Conservation (phyloP, 2,113 vertebrate genomes). For the Gulo gulo region DNA sequence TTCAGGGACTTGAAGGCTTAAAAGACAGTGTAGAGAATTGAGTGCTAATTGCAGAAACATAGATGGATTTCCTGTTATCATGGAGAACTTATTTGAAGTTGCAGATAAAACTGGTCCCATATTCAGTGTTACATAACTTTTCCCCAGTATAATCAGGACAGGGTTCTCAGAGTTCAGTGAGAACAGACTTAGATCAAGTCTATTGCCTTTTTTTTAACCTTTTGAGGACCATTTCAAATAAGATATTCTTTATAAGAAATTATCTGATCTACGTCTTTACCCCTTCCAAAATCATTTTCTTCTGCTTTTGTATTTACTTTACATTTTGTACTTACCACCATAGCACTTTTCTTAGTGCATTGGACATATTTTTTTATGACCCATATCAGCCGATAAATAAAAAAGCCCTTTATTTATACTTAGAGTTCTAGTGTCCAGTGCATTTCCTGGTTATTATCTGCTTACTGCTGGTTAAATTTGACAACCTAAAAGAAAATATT, state of each 20-base stretch:
- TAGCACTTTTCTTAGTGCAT: neutral
- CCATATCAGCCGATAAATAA: neutral
- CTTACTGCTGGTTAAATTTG: neutral
- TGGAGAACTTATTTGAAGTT: neutral
- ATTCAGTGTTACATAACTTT: neutral
- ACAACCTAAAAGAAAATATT: neutral
- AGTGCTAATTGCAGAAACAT: neutral
- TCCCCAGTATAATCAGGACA: no score
- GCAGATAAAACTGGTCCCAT: neutral
- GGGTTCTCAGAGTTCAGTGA: neutral
- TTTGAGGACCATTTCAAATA: neutral
- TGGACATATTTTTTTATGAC: neutral
- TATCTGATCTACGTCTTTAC: neutral
- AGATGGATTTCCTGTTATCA: neutral
- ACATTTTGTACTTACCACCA: neutral
- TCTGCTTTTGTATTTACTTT: neutral
- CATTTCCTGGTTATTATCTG: neutral
- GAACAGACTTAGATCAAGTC: neutral
- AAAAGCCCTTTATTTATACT: neutral
- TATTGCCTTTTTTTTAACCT: neutral
- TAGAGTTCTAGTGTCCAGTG: no score
- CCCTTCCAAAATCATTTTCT: no score
- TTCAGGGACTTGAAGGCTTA: neutral
- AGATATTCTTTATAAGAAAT: neutral
- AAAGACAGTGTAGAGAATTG: neutral